A percentile compares a stretch with the other conserved stretches of the same genome.
These are phyloP conservation scores for Lophochroa leadbeateri DNA, from an alignment of 2,113 vertebrate genomes.

Conservation along the genomic window DNA sequence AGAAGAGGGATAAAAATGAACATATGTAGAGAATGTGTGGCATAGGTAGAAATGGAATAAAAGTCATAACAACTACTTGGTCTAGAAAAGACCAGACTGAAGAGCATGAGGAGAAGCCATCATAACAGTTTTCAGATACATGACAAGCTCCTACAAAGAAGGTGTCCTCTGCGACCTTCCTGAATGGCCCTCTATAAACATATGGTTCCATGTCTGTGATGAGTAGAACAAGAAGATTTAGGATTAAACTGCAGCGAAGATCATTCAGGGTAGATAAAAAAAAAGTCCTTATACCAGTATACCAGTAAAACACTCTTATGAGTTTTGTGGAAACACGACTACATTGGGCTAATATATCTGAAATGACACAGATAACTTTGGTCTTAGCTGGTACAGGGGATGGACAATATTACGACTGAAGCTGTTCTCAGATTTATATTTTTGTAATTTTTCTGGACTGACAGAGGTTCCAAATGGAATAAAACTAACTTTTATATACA, in stretches of 20 bases:
- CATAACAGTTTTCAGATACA: neutral
- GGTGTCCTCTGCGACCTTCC: neutral
- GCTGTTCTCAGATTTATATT: neutral
- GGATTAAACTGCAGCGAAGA: neutral
- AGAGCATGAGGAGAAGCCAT: neutral
- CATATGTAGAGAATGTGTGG: neutral
- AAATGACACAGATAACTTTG: neutral
- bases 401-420: neutral
- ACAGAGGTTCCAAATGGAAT: neutral
- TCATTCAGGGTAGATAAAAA: neutral
- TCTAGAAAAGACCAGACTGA: neutral
- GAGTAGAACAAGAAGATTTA: neutral
- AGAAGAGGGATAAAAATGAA: neutral
- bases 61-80: neutral
- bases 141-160: neutral
- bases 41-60: neutral
- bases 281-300: neutral
- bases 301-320: neutral
- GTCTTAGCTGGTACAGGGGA: neutral
- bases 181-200: neutral
- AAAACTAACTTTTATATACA: neutral
- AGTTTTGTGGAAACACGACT: neutral
- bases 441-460: neutral
- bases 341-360: fast-evolving
- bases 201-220: neutral